A percentile compares a stretch with the other conserved stretches of the same genome.
Evolutionary conservation across 2,113 vertebrate genomes (phyloP).

Genomic region (Aspidoscelis tigris): DNA sequence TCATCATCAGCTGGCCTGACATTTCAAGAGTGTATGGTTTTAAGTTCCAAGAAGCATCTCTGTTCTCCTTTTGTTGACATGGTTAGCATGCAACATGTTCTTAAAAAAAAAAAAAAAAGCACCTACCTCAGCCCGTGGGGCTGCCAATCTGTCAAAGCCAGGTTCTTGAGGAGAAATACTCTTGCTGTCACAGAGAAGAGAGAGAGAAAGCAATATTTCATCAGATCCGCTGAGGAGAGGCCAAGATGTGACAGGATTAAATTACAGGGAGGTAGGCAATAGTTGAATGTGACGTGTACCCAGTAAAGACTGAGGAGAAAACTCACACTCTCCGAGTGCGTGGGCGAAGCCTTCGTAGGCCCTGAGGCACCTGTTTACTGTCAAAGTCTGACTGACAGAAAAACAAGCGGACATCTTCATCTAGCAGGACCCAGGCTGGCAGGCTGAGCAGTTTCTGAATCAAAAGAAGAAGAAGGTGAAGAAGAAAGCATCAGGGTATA

Average conservation of each 20-base stretch:
- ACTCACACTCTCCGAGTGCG: conserved; percentile 80
- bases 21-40: conserved; percentile 13
- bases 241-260: neutral
- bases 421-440: conserved; percentile 86
- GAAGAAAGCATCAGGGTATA: neutral
- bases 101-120: neutral
- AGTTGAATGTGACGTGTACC: neutral
- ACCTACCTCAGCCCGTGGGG: conserved; percentile 77
- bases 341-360: conserved; percentile 88
- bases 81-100: neutral
- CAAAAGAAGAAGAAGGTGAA: conserved; percentile 20
- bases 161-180: conserved; percentile 54
- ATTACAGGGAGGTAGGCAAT: neutral
- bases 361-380: conserved; percentile 82
- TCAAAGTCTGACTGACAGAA: conserved; percentile 91
- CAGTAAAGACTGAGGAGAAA: neutral
- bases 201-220: conserved; percentile 27
- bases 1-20: neutral
- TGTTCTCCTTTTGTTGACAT: neutral
- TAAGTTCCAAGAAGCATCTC: conserved; percentile 36
- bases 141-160: conserved; percentile 56
- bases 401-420: conserved; percentile 89
- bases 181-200: conserved; percentile 71
- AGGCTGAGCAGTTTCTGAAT: conserved; percentile 82
- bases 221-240: neutral